Base-by-base conservation (phyloP, 2,888 invertebrate species). In the Cheilosia scutellata region DNA sequence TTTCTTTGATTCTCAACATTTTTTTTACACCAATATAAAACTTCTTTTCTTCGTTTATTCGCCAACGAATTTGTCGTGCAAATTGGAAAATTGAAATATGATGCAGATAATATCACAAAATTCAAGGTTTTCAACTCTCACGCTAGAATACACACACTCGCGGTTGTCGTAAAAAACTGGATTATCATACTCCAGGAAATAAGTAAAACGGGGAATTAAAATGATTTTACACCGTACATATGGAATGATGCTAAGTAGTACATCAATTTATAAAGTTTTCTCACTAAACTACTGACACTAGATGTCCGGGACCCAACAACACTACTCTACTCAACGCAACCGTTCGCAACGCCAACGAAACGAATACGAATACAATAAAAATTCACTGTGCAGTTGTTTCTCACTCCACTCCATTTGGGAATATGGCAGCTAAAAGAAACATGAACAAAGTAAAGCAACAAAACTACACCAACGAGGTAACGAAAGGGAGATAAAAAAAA, bases 261-360 rank as follows among this genome's bases (percentile, higher is more conserved):
- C 57, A 40, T 63, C 2, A 62, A 37, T 47, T 44, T 44, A 16
- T 53, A 31, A 31, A 53, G 3, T 55, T 57, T 72, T 49, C 31
- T 47, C 47, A 44, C 27, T 55, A 49, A 58, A 58, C 20, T 49
- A 62, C 51, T 51, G 51, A 60, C 57, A 60, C 42, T 42, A 20
- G 42, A 72, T 27, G 20, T 72, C 42, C 51, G 62, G 51, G 68
- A 53, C 68, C 68, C 55, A 44, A 75, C 75, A 58, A 33, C 40
- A 29, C 20, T 20, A 20, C 20, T 20, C 20, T 20, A 20, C 44
- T 11, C n/a, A 83, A 75, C 57, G 44, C 74, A 75, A 84, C 83
- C 79, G 63, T 55, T 84, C 79, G 58, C 79, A 68, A 63, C 79
- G 79, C 79, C 83, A 65, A 75, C 83, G 79, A 75, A 31, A 71